Evolutionary conservation across 2,113 vertebrate genomes (phyloP).

Genomic region (Collichthys lucidus): DNA sequence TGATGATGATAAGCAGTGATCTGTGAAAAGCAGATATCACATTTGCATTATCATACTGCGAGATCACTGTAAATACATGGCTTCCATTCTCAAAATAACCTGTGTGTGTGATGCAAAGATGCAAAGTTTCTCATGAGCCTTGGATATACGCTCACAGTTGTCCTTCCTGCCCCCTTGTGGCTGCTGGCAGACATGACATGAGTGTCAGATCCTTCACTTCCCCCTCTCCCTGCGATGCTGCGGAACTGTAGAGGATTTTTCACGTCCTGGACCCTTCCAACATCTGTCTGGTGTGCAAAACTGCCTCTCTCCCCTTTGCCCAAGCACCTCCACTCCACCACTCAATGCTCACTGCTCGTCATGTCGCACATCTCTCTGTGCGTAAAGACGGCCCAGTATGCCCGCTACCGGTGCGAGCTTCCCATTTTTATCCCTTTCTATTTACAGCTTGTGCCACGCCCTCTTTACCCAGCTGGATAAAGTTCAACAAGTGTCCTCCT

Average conservation of each 20-base stretch:
- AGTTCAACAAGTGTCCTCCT: constrained; percentile 37
- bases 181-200: not conserved
- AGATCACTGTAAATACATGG: not conserved
- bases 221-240: not conserved
- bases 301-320: no score
- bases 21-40: not conserved
- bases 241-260: not conserved
- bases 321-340: no score
- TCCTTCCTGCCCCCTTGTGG: constrained; percentile 42
- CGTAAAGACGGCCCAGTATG: not conserved
- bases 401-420: constrained; percentile 18
- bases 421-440: constrained; percentile 40
- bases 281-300: no score
- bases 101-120: not conserved
- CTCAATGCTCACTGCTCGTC: not conserved
- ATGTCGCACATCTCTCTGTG: not conserved
- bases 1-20: not conserved
- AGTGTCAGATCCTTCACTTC: not conserved
- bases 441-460: constrained; percentile 62
- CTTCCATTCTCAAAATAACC: not conserved
- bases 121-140: not conserved
- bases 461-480: constrained; percentile 12
- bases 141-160: not conserved
- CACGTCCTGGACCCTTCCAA: no score
- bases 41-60: not conserved